phyloP scores from a whole-genome alignment of 2,113 vertebrate species.

The Seriola rivoliana region DNA sequence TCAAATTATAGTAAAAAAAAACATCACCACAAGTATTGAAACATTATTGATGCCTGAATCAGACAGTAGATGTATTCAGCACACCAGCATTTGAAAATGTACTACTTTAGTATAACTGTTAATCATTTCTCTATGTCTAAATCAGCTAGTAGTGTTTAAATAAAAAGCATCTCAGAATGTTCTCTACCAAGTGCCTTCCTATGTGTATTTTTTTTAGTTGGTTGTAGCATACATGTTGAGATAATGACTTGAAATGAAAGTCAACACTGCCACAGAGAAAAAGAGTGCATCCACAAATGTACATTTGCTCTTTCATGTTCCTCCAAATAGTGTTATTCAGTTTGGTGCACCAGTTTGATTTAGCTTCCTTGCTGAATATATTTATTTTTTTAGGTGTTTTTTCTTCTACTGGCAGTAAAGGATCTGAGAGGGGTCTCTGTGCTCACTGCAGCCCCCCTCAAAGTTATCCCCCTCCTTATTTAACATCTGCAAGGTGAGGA shows the following conservation, averaged over 20 bases:
- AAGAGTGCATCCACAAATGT: conserved; percentile 11
- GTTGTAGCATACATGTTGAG: background rate
- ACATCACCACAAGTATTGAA: background rate
- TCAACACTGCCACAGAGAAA: conserved; percentile 2
- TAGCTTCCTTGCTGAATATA: conserved; percentile 63
- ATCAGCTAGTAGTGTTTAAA: background rate
- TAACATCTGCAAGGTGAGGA: conserved; percentile 65
- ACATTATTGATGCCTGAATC: background rate
- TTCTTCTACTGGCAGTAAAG: conserved; percentile 58
- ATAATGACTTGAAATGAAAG: conserved; percentile 9
- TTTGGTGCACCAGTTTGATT: conserved; percentile 63
- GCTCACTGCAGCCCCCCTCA: conserved; percentile 58
- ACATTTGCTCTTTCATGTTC: conserved; percentile 31
- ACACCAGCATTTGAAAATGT: no score
- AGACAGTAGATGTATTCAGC: background rate
- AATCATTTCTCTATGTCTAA: conserved; percentile 4
- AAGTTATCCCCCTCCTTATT: conserved; percentile 30
- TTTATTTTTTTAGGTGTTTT: conserved; percentile 58
- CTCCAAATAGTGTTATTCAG: conserved; percentile 53
- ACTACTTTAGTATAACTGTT: background rate
- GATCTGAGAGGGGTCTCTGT: conserved; percentile 83
- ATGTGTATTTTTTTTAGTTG: conserved; percentile 7
- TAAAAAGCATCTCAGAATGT: background rate
- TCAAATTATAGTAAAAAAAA: background rate
- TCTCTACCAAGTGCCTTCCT: background rate